Percentiles rank a stretch among this genome's conserved stretches.
These are phyloP conservation scores for Pseudorectes ferrugineus DNA, from an alignment of 2,113 vertebrate species.

Conservation along the genomic window DNA sequence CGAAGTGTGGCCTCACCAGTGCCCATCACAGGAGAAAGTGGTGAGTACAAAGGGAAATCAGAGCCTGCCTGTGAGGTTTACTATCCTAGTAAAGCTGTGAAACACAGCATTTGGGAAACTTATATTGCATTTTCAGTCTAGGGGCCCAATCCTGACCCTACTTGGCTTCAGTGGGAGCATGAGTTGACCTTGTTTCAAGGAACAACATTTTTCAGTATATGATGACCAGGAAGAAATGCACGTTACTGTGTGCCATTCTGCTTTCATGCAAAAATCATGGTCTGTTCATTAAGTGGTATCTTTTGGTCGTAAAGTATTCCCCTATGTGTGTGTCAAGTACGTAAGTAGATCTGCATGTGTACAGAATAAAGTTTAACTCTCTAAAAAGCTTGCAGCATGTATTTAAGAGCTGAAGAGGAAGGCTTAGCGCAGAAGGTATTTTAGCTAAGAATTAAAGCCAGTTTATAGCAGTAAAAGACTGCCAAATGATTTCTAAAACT, in stretches of 20 bases:
- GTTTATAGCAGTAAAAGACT: not conserved
- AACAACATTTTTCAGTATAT: not conserved
- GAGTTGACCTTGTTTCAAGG: not conserved
- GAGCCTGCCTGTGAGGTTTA: not conserved
- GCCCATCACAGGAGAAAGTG: not conserved
- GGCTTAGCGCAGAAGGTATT: conserved; percentile 7
- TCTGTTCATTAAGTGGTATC: not conserved
- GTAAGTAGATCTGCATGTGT: not conserved
- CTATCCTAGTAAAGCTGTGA: not conserved
- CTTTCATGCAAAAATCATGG: not conserved
- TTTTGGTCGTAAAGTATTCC: not conserved
- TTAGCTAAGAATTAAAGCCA: conserved; percentile 34
- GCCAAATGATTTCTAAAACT: conserved; percentile 31
- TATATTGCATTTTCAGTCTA: not conserved
- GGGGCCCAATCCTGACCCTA: not conserved
- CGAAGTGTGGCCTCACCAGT: not conserved
- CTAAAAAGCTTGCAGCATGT: not conserved
- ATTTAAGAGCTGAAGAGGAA: not conserved
- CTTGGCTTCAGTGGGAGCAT: not conserved
- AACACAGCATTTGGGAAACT: not conserved
- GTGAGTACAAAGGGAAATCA: not conserved
- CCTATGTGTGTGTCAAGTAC: not conserved
- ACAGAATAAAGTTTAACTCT: not conserved
- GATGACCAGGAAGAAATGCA: not conserved
- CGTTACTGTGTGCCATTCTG: fast-evolving